These are phyloP conservation scores for Phyto melanocephala DNA, from an alignment of 2,888 invertebrate species.

Conservation along the genomic window DNA sequence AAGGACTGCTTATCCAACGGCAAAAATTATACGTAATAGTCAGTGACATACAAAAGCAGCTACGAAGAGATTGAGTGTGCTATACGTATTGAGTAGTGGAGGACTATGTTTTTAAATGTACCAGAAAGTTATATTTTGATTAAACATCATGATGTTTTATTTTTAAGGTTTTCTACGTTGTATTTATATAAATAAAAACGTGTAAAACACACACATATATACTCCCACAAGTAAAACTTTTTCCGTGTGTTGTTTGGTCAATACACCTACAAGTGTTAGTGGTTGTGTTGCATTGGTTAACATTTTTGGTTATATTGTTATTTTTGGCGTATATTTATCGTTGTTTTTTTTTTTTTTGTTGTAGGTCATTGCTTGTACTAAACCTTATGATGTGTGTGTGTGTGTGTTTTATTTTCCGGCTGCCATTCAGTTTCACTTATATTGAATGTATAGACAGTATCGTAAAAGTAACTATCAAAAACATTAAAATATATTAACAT, in stretches of 20 bases:
- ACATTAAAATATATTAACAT: conserved; percentile 6
- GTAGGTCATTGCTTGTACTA: conserved; percentile 46
- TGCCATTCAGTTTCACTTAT: background rate
- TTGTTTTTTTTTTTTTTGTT: conserved; percentile 23
- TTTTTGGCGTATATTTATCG: conserved; percentile 10
- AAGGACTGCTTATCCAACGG: background rate
- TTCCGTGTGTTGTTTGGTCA: conserved; percentile 10
- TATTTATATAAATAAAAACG: conserved; percentile 14
- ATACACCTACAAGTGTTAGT: conserved; percentile 57
- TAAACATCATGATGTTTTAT: conserved; percentile 13
- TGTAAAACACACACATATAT: conserved; percentile 5
- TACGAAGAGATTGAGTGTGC: background rate
- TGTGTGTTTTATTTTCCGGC: background rate
- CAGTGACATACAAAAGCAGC: conserved; percentile 10
- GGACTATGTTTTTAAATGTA: background rate
- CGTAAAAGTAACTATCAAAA: conserved; percentile 1
- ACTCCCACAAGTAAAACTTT: conserved; percentile 3
- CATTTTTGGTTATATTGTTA: conserved; percentile 9
- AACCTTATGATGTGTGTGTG: background rate
- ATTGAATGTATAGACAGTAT: background rate
- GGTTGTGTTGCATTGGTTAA: conserved; percentile 57
- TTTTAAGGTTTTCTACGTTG: background rate
- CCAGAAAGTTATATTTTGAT: conserved; percentile 44
- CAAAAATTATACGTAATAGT: background rate
- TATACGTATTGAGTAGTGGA: background rate